A percentile compares a stretch with the other conserved stretches of the same genome.
Evolutionary conservation across 2,888 invertebrate genomes (phyloP).

Genomic region (Acanthococcus lagerstroemiae): DNA sequence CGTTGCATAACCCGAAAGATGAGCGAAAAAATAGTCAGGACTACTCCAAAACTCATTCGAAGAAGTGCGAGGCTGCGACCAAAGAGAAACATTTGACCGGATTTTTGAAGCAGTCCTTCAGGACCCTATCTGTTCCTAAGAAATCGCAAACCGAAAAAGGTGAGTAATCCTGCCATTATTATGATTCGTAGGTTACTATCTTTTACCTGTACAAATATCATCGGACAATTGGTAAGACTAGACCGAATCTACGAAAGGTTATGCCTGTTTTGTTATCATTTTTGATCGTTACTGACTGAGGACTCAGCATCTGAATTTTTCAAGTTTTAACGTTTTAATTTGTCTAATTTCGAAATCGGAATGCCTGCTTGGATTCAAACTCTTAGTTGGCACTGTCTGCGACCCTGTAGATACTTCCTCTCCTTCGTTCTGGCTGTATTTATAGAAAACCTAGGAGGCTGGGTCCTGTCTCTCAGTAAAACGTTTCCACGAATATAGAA

Average conservation of each 20-base stretch:
- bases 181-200: neutral
- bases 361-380: no score
- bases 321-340: neutral
- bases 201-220: neutral
- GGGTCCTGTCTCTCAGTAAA: no score
- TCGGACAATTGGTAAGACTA: no score
- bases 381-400: no score
- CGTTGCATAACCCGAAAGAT: neutral
- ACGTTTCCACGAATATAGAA: no score
- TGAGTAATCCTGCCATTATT: slow-evolving; percentile 1
- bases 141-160: slow-evolving; percentile 2
- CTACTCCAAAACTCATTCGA: neutral
- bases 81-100: slow-evolving; percentile 32
- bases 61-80: slow-evolving; percentile 1
- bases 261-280: no score
- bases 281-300: no score
- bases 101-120: slow-evolving; percentile 35
- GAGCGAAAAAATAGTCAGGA: slow-evolving; percentile 14
- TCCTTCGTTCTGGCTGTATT: no score
- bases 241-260: no score
- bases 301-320: neutral
- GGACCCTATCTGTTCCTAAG: slow-evolving; percentile 32
- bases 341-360: neutral
- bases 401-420: no score
- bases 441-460: no score